These are phyloP conservation scores for Alethe castanea DNA, from an alignment of 2,113 vertebrate genomes.

Conservation along the genomic window DNA sequence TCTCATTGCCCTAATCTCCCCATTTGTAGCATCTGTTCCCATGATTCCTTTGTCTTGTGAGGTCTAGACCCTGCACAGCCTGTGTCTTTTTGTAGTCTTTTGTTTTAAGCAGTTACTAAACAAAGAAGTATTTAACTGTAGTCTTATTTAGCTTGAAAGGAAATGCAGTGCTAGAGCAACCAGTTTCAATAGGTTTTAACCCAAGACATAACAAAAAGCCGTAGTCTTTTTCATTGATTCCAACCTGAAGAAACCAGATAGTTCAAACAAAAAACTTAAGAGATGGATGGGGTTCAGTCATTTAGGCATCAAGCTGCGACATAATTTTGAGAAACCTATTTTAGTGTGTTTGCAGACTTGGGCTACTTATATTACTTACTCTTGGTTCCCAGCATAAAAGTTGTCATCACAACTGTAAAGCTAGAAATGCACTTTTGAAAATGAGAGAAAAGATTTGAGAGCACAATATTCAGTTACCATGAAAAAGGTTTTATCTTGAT, in stretches of 20 bases:
- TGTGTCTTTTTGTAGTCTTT: neutral
- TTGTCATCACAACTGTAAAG: neutral
- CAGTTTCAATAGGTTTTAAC: neutral
- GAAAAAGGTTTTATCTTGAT: neutral
- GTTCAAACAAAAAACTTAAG: neutral
- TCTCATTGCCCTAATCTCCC: neutral
- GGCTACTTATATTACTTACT: neutral
- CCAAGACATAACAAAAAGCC: neutral
- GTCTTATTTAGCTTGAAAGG: slow-evolving; percentile 23
- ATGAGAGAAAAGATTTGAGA: neutral
- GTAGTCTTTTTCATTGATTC: neutral
- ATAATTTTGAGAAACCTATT: neutral
- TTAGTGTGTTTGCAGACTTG: neutral
- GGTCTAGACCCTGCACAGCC: neutral
- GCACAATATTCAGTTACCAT: neutral
- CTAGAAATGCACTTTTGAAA: neutral
- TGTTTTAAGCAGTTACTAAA: slow-evolving; percentile 39
- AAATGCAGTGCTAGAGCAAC: neutral
- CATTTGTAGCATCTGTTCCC: neutral
- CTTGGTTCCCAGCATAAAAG: neutral
- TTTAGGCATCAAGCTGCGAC: neutral
- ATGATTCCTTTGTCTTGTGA: slow-evolving; percentile 12
- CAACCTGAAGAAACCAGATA: neutral
- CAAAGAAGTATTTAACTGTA: slow-evolving; percentile 2
- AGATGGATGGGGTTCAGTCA: neutral